phyloP scores from a whole-genome alignment of 1,140 invertebrate genomes.

The Drosophila ironensis region DNA sequence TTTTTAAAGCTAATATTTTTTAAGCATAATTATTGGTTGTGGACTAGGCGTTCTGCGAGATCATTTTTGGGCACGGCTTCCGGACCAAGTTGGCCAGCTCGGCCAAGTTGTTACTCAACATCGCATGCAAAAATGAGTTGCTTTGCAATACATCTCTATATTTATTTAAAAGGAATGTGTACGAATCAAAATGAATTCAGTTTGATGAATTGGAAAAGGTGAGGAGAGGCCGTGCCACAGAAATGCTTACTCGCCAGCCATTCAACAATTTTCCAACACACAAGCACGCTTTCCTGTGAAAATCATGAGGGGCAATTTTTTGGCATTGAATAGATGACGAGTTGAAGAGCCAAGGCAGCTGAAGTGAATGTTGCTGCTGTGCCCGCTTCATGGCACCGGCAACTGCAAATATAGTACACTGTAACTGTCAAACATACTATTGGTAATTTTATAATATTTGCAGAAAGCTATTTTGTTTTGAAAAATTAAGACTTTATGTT shows the following conservation, averaged over 20 bases:
- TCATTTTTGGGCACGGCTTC: slow-evolving; percentile 69
- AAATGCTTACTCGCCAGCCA: slow-evolving; percentile 39
- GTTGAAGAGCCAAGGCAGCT: slow-evolving; percentile 16
- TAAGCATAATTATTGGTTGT: slow-evolving; percentile 61
- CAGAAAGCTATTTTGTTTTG: too few species aligned
- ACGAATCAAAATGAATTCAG: slow-evolving; percentile 14
- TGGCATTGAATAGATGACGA: slow-evolving; percentile 47
- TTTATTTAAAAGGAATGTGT: not conserved
- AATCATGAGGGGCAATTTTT: slow-evolving; percentile 60
- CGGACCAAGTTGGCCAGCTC: slow-evolving; percentile 47
- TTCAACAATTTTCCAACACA: not conserved
- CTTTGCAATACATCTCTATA: not conserved
- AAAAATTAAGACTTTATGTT: too few species aligned
- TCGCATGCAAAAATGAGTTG: slow-evolving; percentile 10
- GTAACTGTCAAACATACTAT: slow-evolving; percentile 10
- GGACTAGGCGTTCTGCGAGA: slow-evolving; percentile 36
- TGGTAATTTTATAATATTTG: not conserved
- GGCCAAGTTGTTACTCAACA: not conserved
- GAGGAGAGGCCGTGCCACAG: slow-evolving; percentile 20
- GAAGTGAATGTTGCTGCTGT: slow-evolving; percentile 59
- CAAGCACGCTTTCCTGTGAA: slow-evolving; percentile 22
- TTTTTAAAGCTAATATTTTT: slow-evolving; percentile 77
- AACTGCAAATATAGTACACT: slow-evolving; percentile 34
- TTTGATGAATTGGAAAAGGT: slow-evolving; percentile 25
- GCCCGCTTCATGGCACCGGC: slow-evolving; percentile 27